phyloP scores from a whole-genome alignment of 2,888 invertebrate genomes.

The Quadriops clusia region DNA sequence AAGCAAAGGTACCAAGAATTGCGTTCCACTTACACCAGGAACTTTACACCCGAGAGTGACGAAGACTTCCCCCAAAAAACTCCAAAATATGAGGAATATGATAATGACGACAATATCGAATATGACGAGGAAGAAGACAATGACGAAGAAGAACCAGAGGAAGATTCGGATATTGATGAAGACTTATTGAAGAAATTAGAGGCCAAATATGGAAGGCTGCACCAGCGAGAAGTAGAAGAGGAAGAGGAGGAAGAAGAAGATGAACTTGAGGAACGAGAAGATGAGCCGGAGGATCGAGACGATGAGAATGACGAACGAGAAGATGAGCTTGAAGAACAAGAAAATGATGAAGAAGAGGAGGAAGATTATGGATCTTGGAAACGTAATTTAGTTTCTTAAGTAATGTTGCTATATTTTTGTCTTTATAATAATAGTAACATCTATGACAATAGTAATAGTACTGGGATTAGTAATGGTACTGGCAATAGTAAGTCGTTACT shows the following conservation, averaged over 20 bases:
- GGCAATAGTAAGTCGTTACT: too few relatives aligned
- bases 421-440: too few relatives aligned
- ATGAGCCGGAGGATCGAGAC: slow-evolving; percentile 31
- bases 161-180: slow-evolving; percentile 22
- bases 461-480: too few relatives aligned
- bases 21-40: slow-evolving; percentile 28
- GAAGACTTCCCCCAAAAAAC: slow-evolving; percentile 8
- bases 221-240: slow-evolving; percentile 29
- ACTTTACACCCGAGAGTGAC: slow-evolving; percentile 27
- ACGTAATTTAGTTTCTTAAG: too few relatives aligned
- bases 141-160: slow-evolving; percentile 19
- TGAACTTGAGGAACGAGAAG: slow-evolving; percentile 33
- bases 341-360: slow-evolving; percentile 34
- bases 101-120: slow-evolving; percentile 10
- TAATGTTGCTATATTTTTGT: too few relatives aligned
- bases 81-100: slow-evolving; percentile 12
- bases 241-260: slow-evolving; percentile 30
- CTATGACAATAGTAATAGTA: too few relatives aligned
- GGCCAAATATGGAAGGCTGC: slow-evolving; percentile 24
- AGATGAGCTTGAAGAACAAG: slow-evolving; percentile 39
- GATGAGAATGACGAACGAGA: slow-evolving; percentile 42
- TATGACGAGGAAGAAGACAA: slow-evolving; percentile 13
- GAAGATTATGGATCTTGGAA: slow-evolving; percentile 47
- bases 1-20: slow-evolving; percentile 31
- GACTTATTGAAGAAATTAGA: slow-evolving; percentile 27